phyloP scores from a whole-genome alignment of 2,888 invertebrate genomes.

The Pristionchus japonicus region DNA sequence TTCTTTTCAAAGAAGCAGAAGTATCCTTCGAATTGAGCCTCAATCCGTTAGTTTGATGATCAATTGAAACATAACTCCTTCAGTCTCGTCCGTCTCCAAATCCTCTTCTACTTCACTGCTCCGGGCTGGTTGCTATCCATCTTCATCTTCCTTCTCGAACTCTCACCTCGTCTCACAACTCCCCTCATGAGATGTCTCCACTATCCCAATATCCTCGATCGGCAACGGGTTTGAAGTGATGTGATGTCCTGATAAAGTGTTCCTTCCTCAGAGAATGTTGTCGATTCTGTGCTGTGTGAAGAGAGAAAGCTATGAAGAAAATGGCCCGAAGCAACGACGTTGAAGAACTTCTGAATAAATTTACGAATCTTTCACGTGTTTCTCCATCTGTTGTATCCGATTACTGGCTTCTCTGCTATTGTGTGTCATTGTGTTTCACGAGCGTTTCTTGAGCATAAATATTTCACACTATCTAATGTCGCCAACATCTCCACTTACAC shows the following conservation, averaged over 20 bases:
- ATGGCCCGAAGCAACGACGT: background rate
- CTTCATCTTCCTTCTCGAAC: background rate
- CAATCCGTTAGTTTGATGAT: too few relatives aligned
- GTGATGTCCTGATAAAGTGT: background rate
- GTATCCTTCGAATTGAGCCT: background rate
- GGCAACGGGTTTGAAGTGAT: background rate
- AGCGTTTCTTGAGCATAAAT: background rate
- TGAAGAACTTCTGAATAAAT: background rate
- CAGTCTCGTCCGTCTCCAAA: background rate
- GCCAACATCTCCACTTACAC: background rate
- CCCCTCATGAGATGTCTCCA: background rate
- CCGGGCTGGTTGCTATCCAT: background rate
- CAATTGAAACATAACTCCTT: background rate
- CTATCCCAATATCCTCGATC: slow-evolving; percentile 5
- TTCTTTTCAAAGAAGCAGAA: too few relatives aligned
- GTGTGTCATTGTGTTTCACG: background rate
- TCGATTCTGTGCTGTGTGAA: background rate
- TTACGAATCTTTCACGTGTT: background rate
- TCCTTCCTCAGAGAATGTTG: background rate
- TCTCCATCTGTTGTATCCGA: background rate
- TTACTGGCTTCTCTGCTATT: background rate
- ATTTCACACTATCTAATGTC: background rate
- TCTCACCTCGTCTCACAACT: background rate
- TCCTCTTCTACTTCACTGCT: slow-evolving; percentile 24
- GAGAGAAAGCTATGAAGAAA: background rate